Conservation (phyloP, 2,797 vertebrate species). For the Melanotaenia pygmaea region DNA sequence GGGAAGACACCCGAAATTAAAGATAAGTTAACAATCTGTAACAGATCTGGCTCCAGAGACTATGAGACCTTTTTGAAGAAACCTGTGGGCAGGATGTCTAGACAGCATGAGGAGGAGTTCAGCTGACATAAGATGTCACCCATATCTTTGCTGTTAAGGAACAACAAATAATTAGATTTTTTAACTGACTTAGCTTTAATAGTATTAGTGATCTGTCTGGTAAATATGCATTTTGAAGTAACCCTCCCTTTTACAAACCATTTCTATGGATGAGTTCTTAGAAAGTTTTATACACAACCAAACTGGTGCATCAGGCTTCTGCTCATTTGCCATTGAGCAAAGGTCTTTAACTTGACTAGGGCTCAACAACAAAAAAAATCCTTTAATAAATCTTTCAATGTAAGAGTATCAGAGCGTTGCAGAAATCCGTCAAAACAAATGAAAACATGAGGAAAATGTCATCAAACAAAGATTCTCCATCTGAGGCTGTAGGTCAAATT, state of each 20-base stretch:
- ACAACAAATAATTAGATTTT: too few relatives aligned
- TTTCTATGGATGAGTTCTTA: neutral
- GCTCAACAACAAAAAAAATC: neutral
- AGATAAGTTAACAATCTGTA: too few relatives aligned
- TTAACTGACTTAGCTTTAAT: too few relatives aligned
- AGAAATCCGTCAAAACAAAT: constrained; percentile 60
- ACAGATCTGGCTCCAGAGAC: too few relatives aligned
- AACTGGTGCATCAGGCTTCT: neutral
- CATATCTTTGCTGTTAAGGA: too few relatives aligned
- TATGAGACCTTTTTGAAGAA: too few relatives aligned
- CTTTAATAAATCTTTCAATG: constrained; percentile 24
- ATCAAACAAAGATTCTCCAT: constrained; percentile 66
- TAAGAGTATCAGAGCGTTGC: constrained; percentile 55
- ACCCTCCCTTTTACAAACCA: neutral
- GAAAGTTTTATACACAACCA: neutral
- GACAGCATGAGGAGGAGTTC: too few relatives aligned
- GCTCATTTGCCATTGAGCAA: neutral
- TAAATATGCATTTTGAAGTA: neutral
- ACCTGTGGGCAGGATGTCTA: too few relatives aligned
- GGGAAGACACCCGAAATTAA: too few relatives aligned
- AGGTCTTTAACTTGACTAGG: constrained; percentile 3
- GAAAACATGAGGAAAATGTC: constrained; percentile 65
- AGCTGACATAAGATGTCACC: too few relatives aligned
- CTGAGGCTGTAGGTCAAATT: constrained; percentile 48
- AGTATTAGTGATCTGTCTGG: too few relatives aligned